Evolutionary conservation across 1,140 invertebrate species (phyloP), one percentile per base, ranked within the genome.

Genomic region (Calephelis nemesis): DNA sequence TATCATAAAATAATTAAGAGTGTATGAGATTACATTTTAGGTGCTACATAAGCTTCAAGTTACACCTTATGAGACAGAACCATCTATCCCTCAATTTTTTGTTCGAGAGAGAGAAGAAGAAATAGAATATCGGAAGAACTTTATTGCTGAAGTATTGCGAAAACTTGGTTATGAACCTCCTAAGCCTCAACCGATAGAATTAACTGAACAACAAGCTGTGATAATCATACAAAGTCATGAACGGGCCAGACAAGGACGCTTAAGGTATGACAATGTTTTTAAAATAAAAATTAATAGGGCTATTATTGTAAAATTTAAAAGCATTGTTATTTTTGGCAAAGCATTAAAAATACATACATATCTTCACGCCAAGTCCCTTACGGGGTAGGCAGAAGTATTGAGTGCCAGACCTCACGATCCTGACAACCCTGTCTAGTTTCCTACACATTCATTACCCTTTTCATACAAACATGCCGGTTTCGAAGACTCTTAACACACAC

Each of bases 211-310:
- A 48, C 96, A 98, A 90, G 97, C 97, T 0, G 95, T 98, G 48
- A 92, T 94, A 45, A 92, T 98, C 1, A 95, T 99, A 67, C 98
- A 98, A 87, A 95, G 95, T 40, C 97, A 98, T 79, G 98, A 99
- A 88, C 90, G 98, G 76, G 98, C 97, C 0, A 93, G 98, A 52
- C 98, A 98, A 86, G 98, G 96, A 30, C 92, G 97, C 54, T 74
- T 96, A 5, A 92, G 94, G 83, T 91, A 82, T 45, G 42, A 30
- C 30, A 30, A 75, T 62, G 50, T 68, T 67, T 50, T 30, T 68
- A 11, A 52, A 30, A 11, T 63, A 52, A 12, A 40, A 67, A 45
- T 8, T 0, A 15, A 40, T 52, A 58, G 15, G 12, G 12, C 9
- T n/a, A 30, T 62, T 39, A 10, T 48, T 15, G 0, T 68, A 62